These are phyloP conservation scores for Hoplostethus atlanticus DNA, from an alignment of 2,797 vertebrate genomes.

Conservation along the genomic window DNA sequence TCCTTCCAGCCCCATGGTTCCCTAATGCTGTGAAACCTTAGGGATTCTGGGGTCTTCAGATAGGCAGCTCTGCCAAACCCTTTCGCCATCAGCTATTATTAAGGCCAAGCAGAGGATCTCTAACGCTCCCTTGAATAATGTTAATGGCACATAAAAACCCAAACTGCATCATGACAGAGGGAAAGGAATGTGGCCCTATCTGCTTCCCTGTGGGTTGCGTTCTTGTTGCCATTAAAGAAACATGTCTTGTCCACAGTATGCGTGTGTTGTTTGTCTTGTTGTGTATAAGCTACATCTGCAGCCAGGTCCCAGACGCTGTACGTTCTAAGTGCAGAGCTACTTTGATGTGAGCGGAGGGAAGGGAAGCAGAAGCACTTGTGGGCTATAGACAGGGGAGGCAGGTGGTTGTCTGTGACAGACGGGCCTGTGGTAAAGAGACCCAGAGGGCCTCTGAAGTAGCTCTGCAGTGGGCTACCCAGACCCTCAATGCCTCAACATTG, in stretches of 20 bases:
- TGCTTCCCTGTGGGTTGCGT: conserved; percentile 14
- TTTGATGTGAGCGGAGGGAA: conserved; percentile 68
- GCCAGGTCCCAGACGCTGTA: conserved; percentile 46
- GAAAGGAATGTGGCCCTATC: conserved; percentile 12
- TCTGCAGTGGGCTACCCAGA: conserved; percentile 63
- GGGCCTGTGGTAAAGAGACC: conserved; percentile 77
- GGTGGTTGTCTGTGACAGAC: conserved; percentile 81
- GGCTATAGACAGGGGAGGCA: conserved; percentile 72
- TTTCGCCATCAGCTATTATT: conserved; percentile 58
- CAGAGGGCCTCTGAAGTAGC: conserved; percentile 76
- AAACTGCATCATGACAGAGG: conserved; percentile 15
- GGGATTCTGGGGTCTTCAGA: conserved; percentile 48
- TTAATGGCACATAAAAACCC: conserved; percentile 41
- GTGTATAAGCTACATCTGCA: conserved; percentile 55
- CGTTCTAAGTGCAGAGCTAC: conserved; percentile 50
- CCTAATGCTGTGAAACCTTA: conserved; percentile 45
- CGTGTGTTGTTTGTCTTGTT: conserved; percentile 49
- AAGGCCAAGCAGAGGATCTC: conserved; percentile 47
- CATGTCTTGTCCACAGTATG: conserved; percentile 34
- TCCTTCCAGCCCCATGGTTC: conserved; percentile 21
- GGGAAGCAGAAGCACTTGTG: conserved; percentile 68
- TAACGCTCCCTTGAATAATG: conserved; percentile 36
- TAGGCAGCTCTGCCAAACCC: conserved; percentile 49
- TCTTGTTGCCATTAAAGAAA: conserved; percentile 47
- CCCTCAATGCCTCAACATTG: conserved; percentile 53